Evolutionary conservation across 2,888 invertebrate species (phyloP).

Genomic region (Physocephala rufipes): DNA sequence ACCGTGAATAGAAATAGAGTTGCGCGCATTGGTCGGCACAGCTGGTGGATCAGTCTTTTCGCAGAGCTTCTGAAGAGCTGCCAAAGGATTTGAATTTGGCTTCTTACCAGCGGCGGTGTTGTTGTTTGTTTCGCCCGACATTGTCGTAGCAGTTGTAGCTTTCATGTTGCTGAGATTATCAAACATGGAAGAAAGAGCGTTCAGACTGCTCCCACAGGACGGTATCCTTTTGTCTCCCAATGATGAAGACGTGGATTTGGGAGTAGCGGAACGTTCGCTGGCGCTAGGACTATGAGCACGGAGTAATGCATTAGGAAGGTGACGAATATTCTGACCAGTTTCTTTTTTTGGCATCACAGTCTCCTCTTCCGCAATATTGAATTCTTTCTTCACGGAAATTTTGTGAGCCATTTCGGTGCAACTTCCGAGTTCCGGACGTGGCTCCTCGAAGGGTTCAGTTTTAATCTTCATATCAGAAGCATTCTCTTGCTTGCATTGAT

Average conservation of each 20-base stretch:
- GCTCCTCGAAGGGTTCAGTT: not conserved
- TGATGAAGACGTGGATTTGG: constrained; percentile 69
- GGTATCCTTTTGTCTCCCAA: constrained; percentile 59
- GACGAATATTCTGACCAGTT: constrained; percentile 19
- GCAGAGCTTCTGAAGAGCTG: constrained; percentile 93
- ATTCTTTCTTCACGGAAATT: constrained; percentile 67
- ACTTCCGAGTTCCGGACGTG: not conserved
- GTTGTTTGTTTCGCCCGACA: constrained; percentile 35
- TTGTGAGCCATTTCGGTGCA: constrained; percentile 47
- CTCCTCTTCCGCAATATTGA: constrained; percentile 52
- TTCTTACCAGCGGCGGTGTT: constrained; percentile 50
- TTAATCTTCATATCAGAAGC: constrained; percentile 58
- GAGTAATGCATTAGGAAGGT: constrained; percentile 39
- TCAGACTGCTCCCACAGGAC: constrained; percentile 70
- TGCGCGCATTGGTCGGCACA: constrained; percentile 53
- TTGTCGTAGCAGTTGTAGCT: constrained; percentile 60
- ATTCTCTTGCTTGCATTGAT: constrained; percentile 45
- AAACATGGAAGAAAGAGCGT: constrained; percentile 90
- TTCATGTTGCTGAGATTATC: constrained; percentile 72
- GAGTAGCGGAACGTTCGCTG: constrained; percentile 81
- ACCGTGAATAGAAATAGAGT: constrained; percentile 20
- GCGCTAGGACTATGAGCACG: constrained; percentile 72
- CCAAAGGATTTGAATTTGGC: constrained; percentile 82
- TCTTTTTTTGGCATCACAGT: constrained; percentile 32
- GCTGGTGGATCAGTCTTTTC: constrained; percentile 83